These are phyloP conservation scores for Onychostoma macrolepis DNA, from an alignment of 2,113 vertebrate species.

Conservation along the genomic window DNA sequence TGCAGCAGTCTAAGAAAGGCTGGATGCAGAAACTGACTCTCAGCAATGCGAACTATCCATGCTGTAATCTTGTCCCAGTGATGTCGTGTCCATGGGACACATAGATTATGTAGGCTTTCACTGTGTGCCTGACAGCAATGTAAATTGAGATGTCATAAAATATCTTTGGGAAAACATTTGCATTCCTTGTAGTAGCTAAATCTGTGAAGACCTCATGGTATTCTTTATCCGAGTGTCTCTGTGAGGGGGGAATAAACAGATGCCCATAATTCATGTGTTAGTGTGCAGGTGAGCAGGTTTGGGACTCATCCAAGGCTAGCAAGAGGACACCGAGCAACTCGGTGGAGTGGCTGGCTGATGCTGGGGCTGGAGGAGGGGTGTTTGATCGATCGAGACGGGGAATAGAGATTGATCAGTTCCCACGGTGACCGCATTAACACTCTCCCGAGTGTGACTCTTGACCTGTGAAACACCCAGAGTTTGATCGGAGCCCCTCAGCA, in stretches of 20 bases:
- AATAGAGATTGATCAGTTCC: conserved; percentile 90
- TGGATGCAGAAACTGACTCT: background rate
- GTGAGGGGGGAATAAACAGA: conserved; percentile 47
- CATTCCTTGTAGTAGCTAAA: conserved; percentile 25
- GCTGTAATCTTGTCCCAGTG: background rate
- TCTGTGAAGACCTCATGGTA: conserved; percentile 30
- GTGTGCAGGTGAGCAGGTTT: conserved; percentile 45
- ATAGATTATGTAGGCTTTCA: conserved; percentile 31
- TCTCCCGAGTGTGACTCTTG: conserved; percentile 84
- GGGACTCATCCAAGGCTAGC: background rate
- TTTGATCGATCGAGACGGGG: conserved; percentile 84
- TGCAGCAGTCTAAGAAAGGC: background rate
- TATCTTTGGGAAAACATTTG: conserved; percentile 18
- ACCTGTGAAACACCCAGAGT: conserved; percentile 75
- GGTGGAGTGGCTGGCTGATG: conserved; percentile 4
- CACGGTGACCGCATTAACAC: conserved; percentile 86
- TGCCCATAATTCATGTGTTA: conserved; percentile 50
- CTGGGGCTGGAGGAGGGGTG: conserved; percentile 67
- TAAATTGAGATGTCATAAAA: conserved; percentile 28
- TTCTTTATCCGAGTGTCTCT: conserved; percentile 27
- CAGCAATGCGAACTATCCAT: conserved; percentile 27
- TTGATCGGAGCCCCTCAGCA: conserved; percentile 70
- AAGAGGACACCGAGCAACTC: background rate
- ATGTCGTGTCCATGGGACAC: conserved; percentile 11
- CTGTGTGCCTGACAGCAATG: conserved; percentile 10